Evolutionary conservation across 30 jellyfish, hydroid and myxozoan species (phyloP).

Genomic region (Calvadosia cruxmelitensis): DNA sequence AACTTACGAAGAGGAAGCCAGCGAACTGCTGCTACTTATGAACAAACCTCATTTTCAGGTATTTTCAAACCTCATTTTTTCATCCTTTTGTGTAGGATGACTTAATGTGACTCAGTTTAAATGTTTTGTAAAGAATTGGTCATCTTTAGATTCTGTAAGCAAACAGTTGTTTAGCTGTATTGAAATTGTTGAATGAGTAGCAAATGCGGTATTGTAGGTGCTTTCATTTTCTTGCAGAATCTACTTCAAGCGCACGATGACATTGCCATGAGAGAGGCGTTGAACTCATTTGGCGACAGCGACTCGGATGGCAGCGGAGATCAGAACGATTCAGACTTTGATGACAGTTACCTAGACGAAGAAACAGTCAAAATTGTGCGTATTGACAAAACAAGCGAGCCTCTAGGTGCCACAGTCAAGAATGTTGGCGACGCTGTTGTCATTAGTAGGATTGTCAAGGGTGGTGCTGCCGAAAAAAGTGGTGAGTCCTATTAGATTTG

Average conservation of each 20-base stretch:
- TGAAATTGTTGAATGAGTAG: too few species aligned
- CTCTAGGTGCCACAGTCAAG: constrained; percentile 91
- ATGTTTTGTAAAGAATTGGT: not conserved
- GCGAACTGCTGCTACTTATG: constrained; percentile 16
- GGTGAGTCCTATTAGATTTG: constrained; percentile 70
- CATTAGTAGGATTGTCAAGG: constrained; percentile 81
- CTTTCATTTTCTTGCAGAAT: constrained; percentile 19
- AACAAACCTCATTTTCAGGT: constrained; percentile 38
- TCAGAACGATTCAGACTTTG: constrained; percentile 13
- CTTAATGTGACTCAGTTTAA: not conserved
- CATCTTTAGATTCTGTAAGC: too few species aligned
- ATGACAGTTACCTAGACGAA: constrained; percentile 26
- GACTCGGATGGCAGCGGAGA: constrained; percentile 18
- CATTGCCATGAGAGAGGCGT: constrained; percentile 65
- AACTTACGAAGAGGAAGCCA: constrained; percentile 22
- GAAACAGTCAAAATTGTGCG: constrained; percentile 70
- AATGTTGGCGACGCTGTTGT: constrained; percentile 97
- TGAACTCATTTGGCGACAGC: constrained; percentile 26
- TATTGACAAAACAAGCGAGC: constrained; percentile 87
- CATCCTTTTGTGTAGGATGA: not conserved
- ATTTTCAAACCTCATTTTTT: constrained; percentile 1
- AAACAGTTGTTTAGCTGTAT: too few species aligned
- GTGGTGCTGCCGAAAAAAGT: constrained; percentile 99
- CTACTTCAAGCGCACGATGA: constrained; percentile 60
- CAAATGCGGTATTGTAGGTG: too few species aligned